Percentiles rank a stretch among this genome's conserved stretches.
phyloP scores from a whole-genome alignment of 2,888 invertebrate species.

The Cantharis lateralis region DNA sequence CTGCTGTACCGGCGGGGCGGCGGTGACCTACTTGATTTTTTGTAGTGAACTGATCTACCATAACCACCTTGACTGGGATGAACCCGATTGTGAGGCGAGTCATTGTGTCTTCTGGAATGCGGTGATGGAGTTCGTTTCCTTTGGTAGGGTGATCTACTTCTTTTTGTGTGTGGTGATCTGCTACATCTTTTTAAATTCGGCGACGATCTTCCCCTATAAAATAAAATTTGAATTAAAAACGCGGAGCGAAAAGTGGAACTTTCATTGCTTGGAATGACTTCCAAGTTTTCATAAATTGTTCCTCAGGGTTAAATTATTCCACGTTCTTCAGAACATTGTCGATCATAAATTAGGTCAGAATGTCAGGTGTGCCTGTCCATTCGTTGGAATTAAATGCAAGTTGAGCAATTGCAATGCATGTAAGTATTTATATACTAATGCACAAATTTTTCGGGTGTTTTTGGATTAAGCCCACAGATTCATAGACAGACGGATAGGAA shows the following conservation, averaged over 20 bases:
- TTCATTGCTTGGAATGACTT: constrained; percentile 30
- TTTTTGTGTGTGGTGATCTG: constrained; percentile 6
- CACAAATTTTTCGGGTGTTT: too few species aligned
- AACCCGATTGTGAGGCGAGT: constrained; percentile 6
- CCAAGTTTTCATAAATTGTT: background rate
- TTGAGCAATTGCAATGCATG: too few species aligned
- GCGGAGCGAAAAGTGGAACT: constrained; percentile 4
- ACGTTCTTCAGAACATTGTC: background rate
- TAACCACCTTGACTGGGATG: background rate
- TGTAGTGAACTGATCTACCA: constrained; percentile 13
- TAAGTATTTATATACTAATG: too few species aligned
- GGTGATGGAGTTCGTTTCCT: constrained; percentile 11
- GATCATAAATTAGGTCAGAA: too few species aligned
- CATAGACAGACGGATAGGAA: too few species aligned
- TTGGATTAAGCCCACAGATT: too few species aligned
- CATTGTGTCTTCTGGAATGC: constrained; percentile 3
- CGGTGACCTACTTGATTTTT: constrained; percentile 17
- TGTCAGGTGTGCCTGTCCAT: too few species aligned
- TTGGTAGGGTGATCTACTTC: constrained; percentile 14
- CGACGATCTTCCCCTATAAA: constrained; percentile 12
- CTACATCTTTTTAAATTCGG: constrained; percentile 23
- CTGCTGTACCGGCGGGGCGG: constrained; percentile 6
- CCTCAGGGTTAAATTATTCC: background rate
- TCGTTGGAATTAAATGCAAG: too few species aligned
- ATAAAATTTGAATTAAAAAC: background rate